Percentiles rank a stretch among this genome's conserved stretches.
Conservation (phyloP, 2,888 invertebrate species). For the Polymixis flavicincta region DNA sequence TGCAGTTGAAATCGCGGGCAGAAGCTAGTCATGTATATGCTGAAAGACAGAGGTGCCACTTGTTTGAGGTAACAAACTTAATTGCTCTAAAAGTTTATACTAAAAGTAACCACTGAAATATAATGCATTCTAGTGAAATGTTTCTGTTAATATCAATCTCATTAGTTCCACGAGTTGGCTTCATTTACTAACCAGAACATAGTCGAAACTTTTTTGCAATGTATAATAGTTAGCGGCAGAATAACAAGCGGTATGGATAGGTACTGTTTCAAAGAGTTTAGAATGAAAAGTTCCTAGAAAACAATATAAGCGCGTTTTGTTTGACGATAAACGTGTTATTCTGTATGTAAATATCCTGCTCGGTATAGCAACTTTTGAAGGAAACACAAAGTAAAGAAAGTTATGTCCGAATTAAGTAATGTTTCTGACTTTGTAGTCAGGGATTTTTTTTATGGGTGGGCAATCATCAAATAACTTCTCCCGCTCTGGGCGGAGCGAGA, state of each 20-base stretch:
- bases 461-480: too few relatives aligned
- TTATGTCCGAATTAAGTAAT: not conserved
- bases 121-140: not conserved
- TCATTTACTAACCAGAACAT: not conserved
- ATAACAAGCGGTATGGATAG: not conserved
- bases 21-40: too few relatives aligned
- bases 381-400: not conserved
- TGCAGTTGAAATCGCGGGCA: not conserved
- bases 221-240: conserved; percentile 15
- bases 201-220: conserved; percentile 16
- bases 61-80: too few relatives aligned
- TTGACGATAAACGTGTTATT: not conserved
- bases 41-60: too few relatives aligned
- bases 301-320: not conserved
- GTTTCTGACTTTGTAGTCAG: too few relatives aligned
- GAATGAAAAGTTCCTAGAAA: conserved; percentile 6
- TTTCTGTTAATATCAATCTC: not conserved
- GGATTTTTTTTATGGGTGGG: too few relatives aligned
- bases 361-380: not conserved
- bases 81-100: too few relatives aligned
- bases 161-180: conserved; percentile 7
- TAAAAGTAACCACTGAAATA: not conserved
- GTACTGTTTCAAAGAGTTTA: conserved; percentile 3
- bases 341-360: not conserved
- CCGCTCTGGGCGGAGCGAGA: too few relatives aligned